These are phyloP conservation scores for Bemisia tabaci DNA, from an alignment of 1,140 invertebrate genomes.

Conservation along the genomic window DNA sequence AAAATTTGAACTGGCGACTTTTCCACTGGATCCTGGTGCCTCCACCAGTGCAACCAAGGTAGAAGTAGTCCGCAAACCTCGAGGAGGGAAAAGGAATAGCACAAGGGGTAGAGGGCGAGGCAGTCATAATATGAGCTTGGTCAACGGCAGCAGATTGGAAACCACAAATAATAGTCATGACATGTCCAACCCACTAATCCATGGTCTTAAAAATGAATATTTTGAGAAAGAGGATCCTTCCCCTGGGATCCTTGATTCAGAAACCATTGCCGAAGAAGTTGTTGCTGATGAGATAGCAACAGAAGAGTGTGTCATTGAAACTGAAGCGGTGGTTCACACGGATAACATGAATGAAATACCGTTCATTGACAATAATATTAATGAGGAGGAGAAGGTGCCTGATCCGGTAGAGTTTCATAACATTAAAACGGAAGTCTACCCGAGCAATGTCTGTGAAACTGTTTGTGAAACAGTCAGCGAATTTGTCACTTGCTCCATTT, in stretches of 20 bases:
- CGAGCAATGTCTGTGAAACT: constrained; percentile 3
- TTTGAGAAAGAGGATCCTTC: not conserved
- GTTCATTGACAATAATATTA: constrained; percentile 18
- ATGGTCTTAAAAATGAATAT: not conserved
- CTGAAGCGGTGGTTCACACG: constrained; percentile 8
- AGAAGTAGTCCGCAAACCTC: constrained; percentile 6
- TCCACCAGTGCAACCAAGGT: constrained; percentile 10
- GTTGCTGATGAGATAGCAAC: constrained; percentile 1
- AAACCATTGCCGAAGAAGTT: not conserved
- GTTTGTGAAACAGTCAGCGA: constrained; percentile 14
- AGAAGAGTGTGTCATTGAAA: constrained; percentile 5
- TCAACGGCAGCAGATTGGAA: constrained; percentile 13
- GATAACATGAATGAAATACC: constrained; percentile 19
- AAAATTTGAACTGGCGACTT: constrained; percentile 32
- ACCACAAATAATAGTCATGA: constrained; percentile 6
- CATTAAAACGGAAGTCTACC: constrained; percentile 8
- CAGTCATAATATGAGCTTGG: constrained; percentile 10
- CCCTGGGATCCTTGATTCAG: not conserved
- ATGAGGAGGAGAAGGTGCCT: constrained; percentile 12
- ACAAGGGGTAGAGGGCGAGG: constrained; percentile 7
- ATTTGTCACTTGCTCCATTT: constrained; percentile 55
- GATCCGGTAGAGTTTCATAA: constrained; percentile 11
- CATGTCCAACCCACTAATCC: not conserved
- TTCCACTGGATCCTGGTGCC: constrained; percentile 27
- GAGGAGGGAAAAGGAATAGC: constrained; percentile 10